Conservation (phyloP, 2,888 invertebrate genomes). For the Listrodromus nycthemerus region DNA sequence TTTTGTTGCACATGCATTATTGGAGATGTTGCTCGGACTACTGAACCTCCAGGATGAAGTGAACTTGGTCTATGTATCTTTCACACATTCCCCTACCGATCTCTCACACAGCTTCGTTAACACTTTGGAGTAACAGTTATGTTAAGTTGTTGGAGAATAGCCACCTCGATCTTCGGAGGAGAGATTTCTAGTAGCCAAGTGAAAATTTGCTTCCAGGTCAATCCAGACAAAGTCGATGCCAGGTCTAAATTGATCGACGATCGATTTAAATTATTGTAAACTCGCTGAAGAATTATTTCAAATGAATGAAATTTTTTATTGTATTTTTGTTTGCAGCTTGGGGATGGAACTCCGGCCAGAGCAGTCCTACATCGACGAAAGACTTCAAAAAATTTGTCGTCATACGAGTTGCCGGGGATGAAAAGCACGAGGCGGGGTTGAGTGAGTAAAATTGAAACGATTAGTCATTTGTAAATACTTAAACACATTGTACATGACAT, state of each 20-base stretch:
- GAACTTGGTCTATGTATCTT: slow-evolving; percentile 73
- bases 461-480: neutral
- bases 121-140: slow-evolving; percentile 71
- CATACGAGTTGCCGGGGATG: slow-evolving; percentile 87
- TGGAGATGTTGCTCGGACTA: slow-evolving; percentile 53
- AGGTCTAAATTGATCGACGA: neutral
- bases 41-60: slow-evolving; percentile 62
- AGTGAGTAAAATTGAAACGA: slow-evolving; percentile 74
- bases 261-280: neutral
- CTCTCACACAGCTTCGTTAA: slow-evolving; percentile 53
- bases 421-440: slow-evolving; percentile 84
- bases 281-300: neutral
- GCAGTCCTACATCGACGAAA: slow-evolving; percentile 85
- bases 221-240: neutral
- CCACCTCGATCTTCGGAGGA: slow-evolving; percentile 52
- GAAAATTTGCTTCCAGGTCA: neutral
- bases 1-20: slow-evolving; percentile 47
- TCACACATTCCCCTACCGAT: slow-evolving; percentile 68
- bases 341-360: slow-evolving; percentile 86
- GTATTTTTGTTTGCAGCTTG: slow-evolving; percentile 80
- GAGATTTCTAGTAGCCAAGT: neutral
- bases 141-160: slow-evolving; percentile 36
- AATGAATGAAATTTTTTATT: neutral
- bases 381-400: slow-evolving; percentile 88
- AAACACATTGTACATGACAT: slow-evolving; percentile 10